These are phyloP conservation scores for Oligia latruncula DNA, from an alignment of 2,888 invertebrate genomes.

Conservation along the genomic window DNA sequence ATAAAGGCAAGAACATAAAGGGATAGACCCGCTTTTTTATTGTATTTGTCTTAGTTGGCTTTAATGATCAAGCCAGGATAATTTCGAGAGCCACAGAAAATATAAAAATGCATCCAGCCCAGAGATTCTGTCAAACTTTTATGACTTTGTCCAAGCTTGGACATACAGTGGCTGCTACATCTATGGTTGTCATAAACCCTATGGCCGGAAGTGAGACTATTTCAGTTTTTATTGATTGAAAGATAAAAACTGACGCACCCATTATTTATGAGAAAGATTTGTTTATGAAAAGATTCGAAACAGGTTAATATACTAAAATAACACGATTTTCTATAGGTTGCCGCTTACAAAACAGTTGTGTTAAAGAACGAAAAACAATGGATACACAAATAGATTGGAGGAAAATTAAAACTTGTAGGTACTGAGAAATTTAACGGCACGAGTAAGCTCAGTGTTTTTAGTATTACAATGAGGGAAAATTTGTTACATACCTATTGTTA, in stretches of 20 bases:
- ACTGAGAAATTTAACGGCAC: conserved; percentile 47
- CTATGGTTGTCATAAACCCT: conserved; percentile 72
- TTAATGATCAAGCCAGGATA: conserved; percentile 44
- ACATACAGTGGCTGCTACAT: conserved; percentile 64
- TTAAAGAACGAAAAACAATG: conserved; percentile 48
- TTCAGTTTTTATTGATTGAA: conserved; percentile 82
- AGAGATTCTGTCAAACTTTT: conserved; percentile 61
- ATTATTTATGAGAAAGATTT: conserved; percentile 69
- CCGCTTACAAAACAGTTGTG: conserved; percentile 62
- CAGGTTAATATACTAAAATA: conserved; percentile 64
- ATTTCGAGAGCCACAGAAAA: conserved; percentile 50
- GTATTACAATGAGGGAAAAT: conserved; percentile 42
- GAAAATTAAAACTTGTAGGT: conserved; percentile 48
- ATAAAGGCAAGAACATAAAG: not conserved
- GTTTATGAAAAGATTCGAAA: conserved; percentile 69
- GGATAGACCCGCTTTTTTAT: not conserved
- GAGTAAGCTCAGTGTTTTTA: conserved; percentile 51
- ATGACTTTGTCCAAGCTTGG: conserved; percentile 66
- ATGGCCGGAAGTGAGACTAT: conserved; percentile 77
- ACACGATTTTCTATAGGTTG: conserved; percentile 52
- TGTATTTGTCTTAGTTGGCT: conserved; percentile 21
- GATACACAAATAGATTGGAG: conserved; percentile 42
- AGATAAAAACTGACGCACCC: conserved; percentile 72
- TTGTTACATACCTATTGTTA: conserved; percentile 32
- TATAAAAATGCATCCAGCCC: conserved; percentile 51